A percentile compares a stretch with the other conserved stretches of the same genome.
Evolutionary conservation across 1,140 invertebrate genomes (phyloP).

Genomic region (Helicoverpa armigera): DNA sequence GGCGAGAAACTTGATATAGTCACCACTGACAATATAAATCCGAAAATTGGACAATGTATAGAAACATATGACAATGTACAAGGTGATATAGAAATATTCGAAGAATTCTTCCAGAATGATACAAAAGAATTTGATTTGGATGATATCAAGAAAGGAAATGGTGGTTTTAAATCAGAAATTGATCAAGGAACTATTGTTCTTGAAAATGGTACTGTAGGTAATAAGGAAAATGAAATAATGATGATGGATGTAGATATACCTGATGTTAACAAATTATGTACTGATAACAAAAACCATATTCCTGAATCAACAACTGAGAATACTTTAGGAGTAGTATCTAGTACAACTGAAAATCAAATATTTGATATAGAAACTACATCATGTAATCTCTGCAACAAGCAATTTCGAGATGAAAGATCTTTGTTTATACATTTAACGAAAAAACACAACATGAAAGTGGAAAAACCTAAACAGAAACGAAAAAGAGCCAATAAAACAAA

Average conservation of each 20-base stretch:
- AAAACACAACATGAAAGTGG: constrained; percentile 80
- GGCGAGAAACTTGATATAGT: constrained; percentile 62
- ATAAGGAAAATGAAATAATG: constrained; percentile 20
- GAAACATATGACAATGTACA: constrained; percentile 54
- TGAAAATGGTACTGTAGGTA: constrained; percentile 18
- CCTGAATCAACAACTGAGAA: background rate
- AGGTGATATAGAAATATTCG: constrained; percentile 61
- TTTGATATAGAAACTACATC: constrained; percentile 69
- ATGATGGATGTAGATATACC: background rate
- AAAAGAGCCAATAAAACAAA: constrained; percentile 10
- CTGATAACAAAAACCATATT: no score
- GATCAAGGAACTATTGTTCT: background rate
- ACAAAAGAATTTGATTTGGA: constrained; percentile 46
- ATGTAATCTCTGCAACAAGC: constrained; percentile 83
- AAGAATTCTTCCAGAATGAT: constrained; percentile 64
- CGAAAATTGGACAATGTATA: constrained; percentile 44
- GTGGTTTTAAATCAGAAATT: background rate
- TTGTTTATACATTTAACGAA: constrained; percentile 82
- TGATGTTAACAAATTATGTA: background rate
- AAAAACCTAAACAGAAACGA: constrained; percentile 53
- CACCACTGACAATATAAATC: background rate
- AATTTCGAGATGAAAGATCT: constrained; percentile 79
- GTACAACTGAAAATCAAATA: constrained; percentile 64
- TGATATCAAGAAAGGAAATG: constrained; percentile 31
- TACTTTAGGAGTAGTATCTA: background rate